These are phyloP conservation scores for Montipora cactus DNA, from an alignment of 64 coral and sea anemone genomes.

Conservation along the genomic window DNA sequence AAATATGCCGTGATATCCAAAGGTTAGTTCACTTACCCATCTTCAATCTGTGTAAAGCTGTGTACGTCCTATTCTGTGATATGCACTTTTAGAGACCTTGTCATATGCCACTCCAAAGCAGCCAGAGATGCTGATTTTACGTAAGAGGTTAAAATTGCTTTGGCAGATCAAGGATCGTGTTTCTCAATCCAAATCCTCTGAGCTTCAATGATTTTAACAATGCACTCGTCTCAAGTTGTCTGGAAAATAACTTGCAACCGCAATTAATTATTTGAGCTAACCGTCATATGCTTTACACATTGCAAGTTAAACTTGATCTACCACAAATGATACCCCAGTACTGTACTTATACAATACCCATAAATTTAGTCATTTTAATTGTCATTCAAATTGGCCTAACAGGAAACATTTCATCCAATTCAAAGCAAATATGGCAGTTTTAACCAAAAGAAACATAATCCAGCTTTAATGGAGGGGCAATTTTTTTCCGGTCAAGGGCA, in stretches of 20 bases:
- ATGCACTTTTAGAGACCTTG: background rate
- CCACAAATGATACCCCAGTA: background rate
- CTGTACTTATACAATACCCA: background rate
- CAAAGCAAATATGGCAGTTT: slow-evolving; percentile 6
- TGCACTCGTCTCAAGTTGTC: background rate
- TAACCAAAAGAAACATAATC: slow-evolving; percentile 15
- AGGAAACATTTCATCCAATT: background rate
- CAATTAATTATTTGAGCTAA: background rate
- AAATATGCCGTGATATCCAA: background rate
- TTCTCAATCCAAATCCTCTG: slow-evolving; percentile 9
- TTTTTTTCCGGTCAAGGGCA: slow-evolving; percentile 18
- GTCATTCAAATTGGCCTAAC: slow-evolving; percentile 11
- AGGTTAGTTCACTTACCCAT: background rate
- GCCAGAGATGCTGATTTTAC: background rate
- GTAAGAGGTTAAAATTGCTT: background rate
- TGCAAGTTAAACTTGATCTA: background rate
- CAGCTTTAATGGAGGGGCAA: slow-evolving; percentile 3
- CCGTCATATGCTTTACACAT: background rate
- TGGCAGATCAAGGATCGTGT: slow-evolving; percentile 8
- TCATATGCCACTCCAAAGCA: background rate
- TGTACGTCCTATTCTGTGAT: background rate
- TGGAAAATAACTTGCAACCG: background rate
- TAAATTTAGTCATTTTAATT: background rate
- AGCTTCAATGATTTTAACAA: background rate
- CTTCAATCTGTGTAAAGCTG: background rate